These are phyloP conservation scores for Sciurus carolinensis DNA, from an alignment of 2,797 vertebrate species.

Conservation along the genomic window DNA sequence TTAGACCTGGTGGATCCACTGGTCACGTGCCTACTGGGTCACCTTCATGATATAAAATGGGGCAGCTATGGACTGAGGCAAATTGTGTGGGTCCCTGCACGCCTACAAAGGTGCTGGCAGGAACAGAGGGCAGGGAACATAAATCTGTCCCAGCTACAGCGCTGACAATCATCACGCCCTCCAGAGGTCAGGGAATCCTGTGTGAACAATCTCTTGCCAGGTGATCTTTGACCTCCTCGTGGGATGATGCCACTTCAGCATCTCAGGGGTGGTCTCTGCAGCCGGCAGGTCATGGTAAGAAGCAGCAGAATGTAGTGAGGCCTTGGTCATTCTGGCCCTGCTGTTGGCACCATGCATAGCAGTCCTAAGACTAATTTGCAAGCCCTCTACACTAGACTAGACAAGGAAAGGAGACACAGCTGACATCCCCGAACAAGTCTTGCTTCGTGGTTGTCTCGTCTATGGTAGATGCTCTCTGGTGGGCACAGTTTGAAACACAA, in stretches of 20 bases:
- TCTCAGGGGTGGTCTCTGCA: not conserved
- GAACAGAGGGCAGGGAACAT: too few species aligned
- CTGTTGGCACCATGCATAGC: not conserved
- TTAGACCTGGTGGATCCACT: not conserved
- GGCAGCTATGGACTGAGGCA: not conserved
- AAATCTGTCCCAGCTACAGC: not conserved
- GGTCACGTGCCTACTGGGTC: not conserved
- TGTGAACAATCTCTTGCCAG: not conserved
- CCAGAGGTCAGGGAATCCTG: not conserved
- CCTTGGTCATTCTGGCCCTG: too few species aligned
- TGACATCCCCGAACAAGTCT: not conserved
- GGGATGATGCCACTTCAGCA: not conserved
- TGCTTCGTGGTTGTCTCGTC: too few species aligned
- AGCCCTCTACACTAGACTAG: not conserved
- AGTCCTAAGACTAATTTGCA: not conserved
- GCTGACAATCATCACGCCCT: not conserved
- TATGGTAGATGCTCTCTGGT: too few species aligned
- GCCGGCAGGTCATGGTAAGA: not conserved
- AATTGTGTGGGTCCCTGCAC: not conserved
- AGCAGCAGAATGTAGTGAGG: not conserved
- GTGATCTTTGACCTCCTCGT: not conserved
- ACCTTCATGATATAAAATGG: not conserved
- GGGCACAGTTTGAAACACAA: not conserved
- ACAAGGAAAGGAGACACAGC: not conserved
- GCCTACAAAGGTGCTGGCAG: too few species aligned